These are phyloP conservation scores for Cylindroiulus punctatus DNA, from an alignment of 2,888 invertebrate species.

Conservation along the genomic window DNA sequence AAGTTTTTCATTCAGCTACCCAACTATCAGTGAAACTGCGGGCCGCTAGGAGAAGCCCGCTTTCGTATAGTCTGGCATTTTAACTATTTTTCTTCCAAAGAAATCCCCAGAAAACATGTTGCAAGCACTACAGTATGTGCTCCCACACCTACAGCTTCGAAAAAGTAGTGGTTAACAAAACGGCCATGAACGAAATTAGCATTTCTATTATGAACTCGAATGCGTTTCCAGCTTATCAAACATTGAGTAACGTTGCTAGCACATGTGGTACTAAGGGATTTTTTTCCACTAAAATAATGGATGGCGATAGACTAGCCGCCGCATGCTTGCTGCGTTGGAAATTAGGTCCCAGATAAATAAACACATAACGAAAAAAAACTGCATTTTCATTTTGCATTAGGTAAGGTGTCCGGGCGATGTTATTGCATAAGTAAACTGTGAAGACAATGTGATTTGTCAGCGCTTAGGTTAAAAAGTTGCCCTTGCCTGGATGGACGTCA, in stretches of 20 bases:
- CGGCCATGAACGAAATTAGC: conserved; percentile 5
- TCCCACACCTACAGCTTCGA: too few species aligned
- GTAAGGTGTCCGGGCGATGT: background rate
- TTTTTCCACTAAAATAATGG: conserved; percentile 7
- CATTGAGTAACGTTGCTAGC: background rate
- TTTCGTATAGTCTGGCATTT: too few species aligned
- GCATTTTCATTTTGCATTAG: conserved; percentile 3
- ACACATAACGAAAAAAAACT: background rate
- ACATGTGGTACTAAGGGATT: background rate
- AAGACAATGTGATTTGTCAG: conserved; percentile 47
- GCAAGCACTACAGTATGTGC: too few species aligned
- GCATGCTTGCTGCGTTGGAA: background rate
- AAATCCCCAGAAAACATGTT: too few species aligned
- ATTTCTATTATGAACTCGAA: background rate
- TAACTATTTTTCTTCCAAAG: too few species aligned
- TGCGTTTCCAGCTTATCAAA: background rate
- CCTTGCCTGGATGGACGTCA: conserved; percentile 12
- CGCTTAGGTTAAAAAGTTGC: conserved; percentile 28
- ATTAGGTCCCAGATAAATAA: conserved; percentile 21
- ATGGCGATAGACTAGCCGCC: conserved; percentile 11
- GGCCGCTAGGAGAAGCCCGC: too few species aligned
- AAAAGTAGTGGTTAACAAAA: background rate
- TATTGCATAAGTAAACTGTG: conserved; percentile 20
- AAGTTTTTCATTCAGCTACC: too few species aligned
- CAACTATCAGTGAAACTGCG: too few species aligned